Conservation (phyloP, 1,140 invertebrate genomes). For the Rhopalosiphum padi region DNA sequence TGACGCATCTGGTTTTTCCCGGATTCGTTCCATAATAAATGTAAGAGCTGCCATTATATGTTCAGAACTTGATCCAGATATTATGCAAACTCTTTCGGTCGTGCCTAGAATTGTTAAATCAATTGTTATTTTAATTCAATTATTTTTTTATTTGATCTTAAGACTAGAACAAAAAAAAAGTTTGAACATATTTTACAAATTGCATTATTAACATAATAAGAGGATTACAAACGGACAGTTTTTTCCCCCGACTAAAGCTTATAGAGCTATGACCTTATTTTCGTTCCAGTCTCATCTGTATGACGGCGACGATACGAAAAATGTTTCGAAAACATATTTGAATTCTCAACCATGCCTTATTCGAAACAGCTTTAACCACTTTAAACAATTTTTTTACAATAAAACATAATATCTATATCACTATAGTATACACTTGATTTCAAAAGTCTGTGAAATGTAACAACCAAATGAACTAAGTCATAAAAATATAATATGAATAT, state of each 20-base stretch:
- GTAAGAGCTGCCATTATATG: slow-evolving; percentile 92
- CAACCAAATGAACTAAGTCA: neutral
- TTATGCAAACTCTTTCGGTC: slow-evolving; percentile 94
- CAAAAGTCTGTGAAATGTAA: neutral
- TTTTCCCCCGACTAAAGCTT: neutral
- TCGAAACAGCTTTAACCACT: neutral
- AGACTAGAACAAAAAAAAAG: neutral
- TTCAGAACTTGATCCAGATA: slow-evolving; percentile 87
- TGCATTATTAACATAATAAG: slow-evolving; percentile 17
- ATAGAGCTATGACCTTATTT: neutral
- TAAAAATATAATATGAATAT: neutral
- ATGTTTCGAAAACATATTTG: neutral
- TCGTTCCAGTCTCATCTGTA: neutral
- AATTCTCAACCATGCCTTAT: neutral
- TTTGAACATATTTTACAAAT: neutral
- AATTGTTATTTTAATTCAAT: slow-evolving; percentile 5
- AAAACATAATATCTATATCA: neutral
- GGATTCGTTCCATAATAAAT: slow-evolving; percentile 98
- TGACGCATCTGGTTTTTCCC: slow-evolving; percentile 92
- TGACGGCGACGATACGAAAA: neutral
- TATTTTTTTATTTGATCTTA: neutral
- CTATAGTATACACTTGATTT: neutral
- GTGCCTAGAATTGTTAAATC: slow-evolving; percentile 75
- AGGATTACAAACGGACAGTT: neutral
- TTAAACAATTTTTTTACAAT: neutral